Base-by-base conservation (phyloP, 2,888 invertebrate genomes). In the Folsomia manolachei region DNA sequence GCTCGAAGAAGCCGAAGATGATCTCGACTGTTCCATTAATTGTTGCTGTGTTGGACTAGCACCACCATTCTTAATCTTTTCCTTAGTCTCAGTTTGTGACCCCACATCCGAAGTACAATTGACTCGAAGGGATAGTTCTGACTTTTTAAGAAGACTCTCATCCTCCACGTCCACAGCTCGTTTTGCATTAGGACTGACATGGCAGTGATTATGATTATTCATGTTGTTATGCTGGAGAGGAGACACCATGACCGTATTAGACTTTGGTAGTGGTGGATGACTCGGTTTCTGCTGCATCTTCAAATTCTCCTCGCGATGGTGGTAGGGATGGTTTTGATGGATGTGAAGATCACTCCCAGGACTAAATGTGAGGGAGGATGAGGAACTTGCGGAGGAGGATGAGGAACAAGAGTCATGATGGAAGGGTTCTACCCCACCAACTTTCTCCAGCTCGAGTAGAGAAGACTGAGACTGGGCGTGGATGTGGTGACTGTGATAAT, bases 21-120 rank as follows among this genome's bases (percentile, higher is more conserved):
- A 56, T 14, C 11, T 21, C 60, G 56, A n/a, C 39, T 39, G 4
- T 39, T 39, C 39, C 7, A 39, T 39, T 9, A 9, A 9, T 39
- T 39, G 39, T 4, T 4, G 4, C 14, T 2, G 63, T 21, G 23
- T 18, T 18, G 65, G 27, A 27, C n/a, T 21, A 19, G 27, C 61
- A 7, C 72, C 69, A 63, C 69, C 51, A 24, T 27, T 69, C 70
- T 70, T 75, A 21, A 51, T 68, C 63, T 63, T 72, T 19, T 71
- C 74, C 63, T 69, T 70, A 2, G 60, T 24, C 21, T 79, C 78
- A 9, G 76, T 75, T 65, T 80, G 80, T 4, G 78, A 75, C 19
- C 76, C 74, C 0, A 79, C 77, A 23, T 78, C 80, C 18, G 78
- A 77, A 1, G 77, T 80, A 68, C 76, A 80, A 27, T 78, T 79